Percentiles rank a stretch among this genome's conserved stretches.
Evolutionary conservation across 2,888 invertebrate genomes (phyloP).

Genomic region (Myopa testacea): DNA sequence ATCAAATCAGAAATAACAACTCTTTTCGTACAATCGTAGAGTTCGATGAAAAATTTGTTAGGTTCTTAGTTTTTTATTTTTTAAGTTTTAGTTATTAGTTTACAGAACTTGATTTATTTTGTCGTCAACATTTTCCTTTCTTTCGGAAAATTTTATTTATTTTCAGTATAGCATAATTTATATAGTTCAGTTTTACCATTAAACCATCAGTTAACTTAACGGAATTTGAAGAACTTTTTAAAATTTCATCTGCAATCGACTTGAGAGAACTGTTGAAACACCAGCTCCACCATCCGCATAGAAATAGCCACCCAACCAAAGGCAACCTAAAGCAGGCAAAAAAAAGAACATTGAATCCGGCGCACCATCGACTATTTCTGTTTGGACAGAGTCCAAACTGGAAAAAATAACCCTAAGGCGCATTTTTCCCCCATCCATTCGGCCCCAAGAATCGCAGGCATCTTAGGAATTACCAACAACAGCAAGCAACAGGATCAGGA

Average conservation of each 20-base stretch:
- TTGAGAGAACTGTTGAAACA: conserved; percentile 39
- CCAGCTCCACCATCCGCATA: conserved; percentile 23
- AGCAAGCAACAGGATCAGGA: not conserved
- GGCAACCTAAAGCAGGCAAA: conserved; percentile 17
- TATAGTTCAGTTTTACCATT: conserved; percentile 39
- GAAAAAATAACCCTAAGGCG: too few relatives aligned
- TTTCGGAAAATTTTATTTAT: conserved; percentile 49
- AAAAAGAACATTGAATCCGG: too few relatives aligned
- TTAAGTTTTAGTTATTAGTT: conserved; percentile 32
- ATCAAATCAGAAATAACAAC: too few relatives aligned
- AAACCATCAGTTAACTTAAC: conserved; percentile 44
- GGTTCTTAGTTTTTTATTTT: conserved; percentile 38
- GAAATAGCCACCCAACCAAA: conserved; percentile 4
- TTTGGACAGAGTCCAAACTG: too few relatives aligned
- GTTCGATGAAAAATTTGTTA: conserved; percentile 18
- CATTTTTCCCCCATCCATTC: not conserved
- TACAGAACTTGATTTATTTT: conserved; percentile 46
- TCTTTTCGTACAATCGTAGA: conserved; percentile 1
- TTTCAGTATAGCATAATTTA: conserved; percentile 46
- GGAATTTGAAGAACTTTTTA: conserved; percentile 44
- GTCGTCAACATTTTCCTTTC: conserved; percentile 49
- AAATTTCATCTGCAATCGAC: conserved; percentile 47
- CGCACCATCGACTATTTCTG: too few relatives aligned
- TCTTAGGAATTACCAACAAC: not conserved
- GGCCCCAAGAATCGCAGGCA: not conserved